Evolutionary conservation across 2,888 invertebrate genomes (phyloP), one percentile per base, ranked within the genome.

Genomic region (Lamellibrachia satsuma): DNA sequence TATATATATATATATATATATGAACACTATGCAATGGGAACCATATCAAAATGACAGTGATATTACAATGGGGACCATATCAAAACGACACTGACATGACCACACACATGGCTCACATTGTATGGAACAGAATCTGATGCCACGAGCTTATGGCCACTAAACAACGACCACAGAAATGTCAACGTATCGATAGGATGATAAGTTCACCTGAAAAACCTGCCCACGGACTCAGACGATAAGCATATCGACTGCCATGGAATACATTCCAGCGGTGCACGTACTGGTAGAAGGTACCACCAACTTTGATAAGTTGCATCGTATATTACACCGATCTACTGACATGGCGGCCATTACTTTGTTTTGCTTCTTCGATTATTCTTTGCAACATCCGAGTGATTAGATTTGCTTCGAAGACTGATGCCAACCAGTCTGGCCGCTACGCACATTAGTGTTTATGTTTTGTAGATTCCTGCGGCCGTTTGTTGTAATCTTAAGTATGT

Each of bases 281-380:
- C 75, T 11, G 75, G 75, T 22, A 75, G 75, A 75, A 75, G 75
- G 15, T 75, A 22, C 75, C 11, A 75, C 75, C 75, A 75, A 75
- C 75, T 75, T 75, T 75, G 75, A 75, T 75, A 75, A 75, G 75
- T 75, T 11, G 75, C 75, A 75, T 75, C 75, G 22, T 75, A 75
- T 15, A 75, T 75, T 75, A 75, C 75, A 75, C 75, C 75, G 75
- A 75, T 75, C 75, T 75, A 75, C 75, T 55, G 22, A 75, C 75
- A 75, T n/a, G 22, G 22, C 75, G 75, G 75, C 75, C 75, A 75
- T 75, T 75, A 75, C 75, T 75, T 75, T 75, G 22, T 75, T 75
- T 75, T 75, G 75, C 22, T 75, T 75, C 75, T n/a, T 15, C 75
- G 75, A 75, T 75, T 22, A 75, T 75, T 75, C 75, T 75, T 75